phyloP scores from a whole-genome alignment of 2,888 invertebrate species.

The Philereme vetulata region DNA sequence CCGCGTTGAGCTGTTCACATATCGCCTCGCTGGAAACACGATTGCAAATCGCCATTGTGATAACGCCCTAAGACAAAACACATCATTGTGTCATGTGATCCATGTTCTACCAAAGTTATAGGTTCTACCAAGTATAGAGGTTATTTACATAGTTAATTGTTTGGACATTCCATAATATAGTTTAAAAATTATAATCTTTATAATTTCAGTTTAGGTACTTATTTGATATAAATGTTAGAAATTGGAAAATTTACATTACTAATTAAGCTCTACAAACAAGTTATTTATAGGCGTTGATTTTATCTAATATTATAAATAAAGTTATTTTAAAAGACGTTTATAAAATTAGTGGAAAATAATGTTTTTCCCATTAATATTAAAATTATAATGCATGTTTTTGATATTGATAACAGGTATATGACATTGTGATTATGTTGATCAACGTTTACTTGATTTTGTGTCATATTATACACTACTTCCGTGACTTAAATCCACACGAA shows the following conservation, averaged over 20 bases:
- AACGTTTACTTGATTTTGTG: not conserved
- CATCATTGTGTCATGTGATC: slow-evolving; percentile 15
- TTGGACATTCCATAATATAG: slow-evolving; percentile 37
- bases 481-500: too few species aligned
- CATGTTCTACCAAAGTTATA: slow-evolving; percentile 36
- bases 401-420: too few species aligned
- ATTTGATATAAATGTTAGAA: slow-evolving; percentile 20
- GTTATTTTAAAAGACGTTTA: not conserved
- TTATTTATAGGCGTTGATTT: slow-evolving; percentile 2
- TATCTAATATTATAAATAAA: not conserved
- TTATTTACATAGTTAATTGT: slow-evolving; percentile 27
- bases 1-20: too few species aligned
- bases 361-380: not conserved
- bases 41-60: too few species aligned
- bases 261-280: slow-evolving; percentile 1
- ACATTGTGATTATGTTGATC: not conserved
- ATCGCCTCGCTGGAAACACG: too few species aligned
- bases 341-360: not conserved
- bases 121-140: slow-evolving; percentile 26
- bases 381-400: not conserved
- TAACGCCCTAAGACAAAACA: slow-evolving; percentile 13
- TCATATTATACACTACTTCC: too few species aligned
- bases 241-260: slow-evolving; percentile 15
- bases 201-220: slow-evolving; percentile 37
- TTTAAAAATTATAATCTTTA: slow-evolving; percentile 28